These are phyloP conservation scores for Danaus melanippus DNA, from an alignment of 1,140 invertebrate species.

Conservation along the genomic window DNA sequence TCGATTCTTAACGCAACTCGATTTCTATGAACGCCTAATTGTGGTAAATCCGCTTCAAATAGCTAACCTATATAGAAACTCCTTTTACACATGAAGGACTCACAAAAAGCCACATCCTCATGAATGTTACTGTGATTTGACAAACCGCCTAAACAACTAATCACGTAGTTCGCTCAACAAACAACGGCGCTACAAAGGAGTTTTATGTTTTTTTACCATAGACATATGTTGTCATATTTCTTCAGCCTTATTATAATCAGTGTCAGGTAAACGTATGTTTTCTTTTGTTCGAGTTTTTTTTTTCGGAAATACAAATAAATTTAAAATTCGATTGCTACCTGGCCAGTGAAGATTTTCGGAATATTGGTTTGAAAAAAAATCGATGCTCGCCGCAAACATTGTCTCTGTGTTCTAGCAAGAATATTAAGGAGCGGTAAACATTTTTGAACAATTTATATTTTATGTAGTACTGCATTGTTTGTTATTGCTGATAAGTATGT, in stretches of 20 bases:
- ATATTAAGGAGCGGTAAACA: constrained; percentile 33
- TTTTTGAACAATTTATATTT: constrained; percentile 13
- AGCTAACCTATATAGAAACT: constrained; percentile 46
- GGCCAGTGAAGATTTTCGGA: constrained; percentile 61
- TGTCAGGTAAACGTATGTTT: constrained; percentile 56
- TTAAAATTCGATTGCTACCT: constrained; percentile 62
- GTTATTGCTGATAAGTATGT: not conserved
- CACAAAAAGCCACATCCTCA: constrained; percentile 45
- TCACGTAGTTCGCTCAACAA: constrained; percentile 44
- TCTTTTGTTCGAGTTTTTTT: constrained; percentile 60
- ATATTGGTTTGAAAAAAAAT: constrained; percentile 59
- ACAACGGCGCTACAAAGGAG: constrained; percentile 22
- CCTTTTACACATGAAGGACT: constrained; percentile 37
- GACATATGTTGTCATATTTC: constrained; percentile 63
- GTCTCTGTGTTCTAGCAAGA: constrained; percentile 54
- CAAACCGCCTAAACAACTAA: constrained; percentile 39
- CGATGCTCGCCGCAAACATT: constrained; percentile 66
- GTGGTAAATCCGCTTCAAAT: constrained; percentile 53
- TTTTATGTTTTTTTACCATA: constrained; percentile 14
- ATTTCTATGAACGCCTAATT: constrained; percentile 44
- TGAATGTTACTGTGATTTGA: constrained; percentile 47
- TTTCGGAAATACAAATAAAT: constrained; percentile 68
- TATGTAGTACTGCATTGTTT: too few species aligned
- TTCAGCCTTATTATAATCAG: constrained; percentile 64
- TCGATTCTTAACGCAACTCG: constrained; percentile 38